Evolutionary conservation across 2,888 invertebrate genomes (phyloP), one percentile per base, ranked within the genome.

Genomic region (Agapostemon virescens): DNA sequence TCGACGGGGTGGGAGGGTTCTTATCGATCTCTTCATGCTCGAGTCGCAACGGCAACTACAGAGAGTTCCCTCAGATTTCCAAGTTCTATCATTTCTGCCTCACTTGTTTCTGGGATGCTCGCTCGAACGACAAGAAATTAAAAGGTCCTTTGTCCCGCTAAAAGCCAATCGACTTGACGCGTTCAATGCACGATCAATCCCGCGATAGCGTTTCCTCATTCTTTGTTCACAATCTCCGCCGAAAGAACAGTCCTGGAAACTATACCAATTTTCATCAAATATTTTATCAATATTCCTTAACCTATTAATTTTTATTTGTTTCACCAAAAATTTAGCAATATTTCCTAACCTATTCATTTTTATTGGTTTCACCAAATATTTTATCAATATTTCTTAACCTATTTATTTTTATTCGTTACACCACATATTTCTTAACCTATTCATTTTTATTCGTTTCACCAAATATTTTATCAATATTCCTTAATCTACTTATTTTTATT

Each of bases 1-100:
- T 71, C 77, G 74, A 74, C 61, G 23, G 49, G 63, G 74, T 64
- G 77, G 84, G 68, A 63, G 36, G 71, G 79, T 74, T 55, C 61
- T 77, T 81, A 86, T 86, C 81, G 84, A 86, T 86, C 77, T 79
- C 74, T 49, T 49, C 49, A 55, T 63, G 83, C 79, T 71, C 69
- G 79, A 80, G 74, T 82, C 72, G 63, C 61, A 68, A 55, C 69
- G 64, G 52, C 71, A 74, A 83, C 58, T 66, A 66, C 64, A 69
- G 75, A 76, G 70, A 49, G 68, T 68, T 71, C 36, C 69, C 69
- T 58, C 49, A 55, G 52, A 77, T 74, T 74, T 71, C 75, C 74
- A 82, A 72, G 64, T 71, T 49, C 45, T 67, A 71, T 72, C 81
- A 40, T 69, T 76, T 82, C 76, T 69, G 23, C 52, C 20, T 69